These are phyloP conservation scores for Formica aserva DNA, from an alignment of 2,888 invertebrate species.

Conservation along the genomic window DNA sequence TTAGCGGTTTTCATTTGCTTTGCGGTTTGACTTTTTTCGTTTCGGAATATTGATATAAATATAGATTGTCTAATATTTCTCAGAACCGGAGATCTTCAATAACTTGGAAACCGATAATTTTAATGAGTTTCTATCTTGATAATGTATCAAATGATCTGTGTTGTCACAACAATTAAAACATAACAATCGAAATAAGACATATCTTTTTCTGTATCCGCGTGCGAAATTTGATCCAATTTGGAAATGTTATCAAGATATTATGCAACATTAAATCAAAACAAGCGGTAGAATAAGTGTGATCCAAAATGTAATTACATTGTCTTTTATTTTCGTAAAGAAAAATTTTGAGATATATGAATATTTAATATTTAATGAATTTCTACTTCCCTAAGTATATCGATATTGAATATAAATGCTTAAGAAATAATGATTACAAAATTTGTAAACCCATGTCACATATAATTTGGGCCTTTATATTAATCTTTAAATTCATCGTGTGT, in stretches of 20 bases:
- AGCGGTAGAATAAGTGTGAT: background rate
- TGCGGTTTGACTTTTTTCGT: background rate
- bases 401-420: background rate
- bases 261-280: background rate
- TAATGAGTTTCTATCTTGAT: background rate
- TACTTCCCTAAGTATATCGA: background rate
- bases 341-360: background rate
- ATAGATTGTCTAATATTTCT: background rate
- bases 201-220: background rate
- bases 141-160: background rate
- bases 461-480: background rate
- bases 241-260: background rate
- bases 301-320: background rate
- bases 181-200: background rate
- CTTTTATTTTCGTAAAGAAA: background rate
- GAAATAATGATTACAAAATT: background rate
- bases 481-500: background rate
- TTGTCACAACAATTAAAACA: background rate
- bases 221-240: background rate
- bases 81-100: background rate
- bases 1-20: constrained; percentile 80
- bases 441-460: background rate
- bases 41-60: background rate
- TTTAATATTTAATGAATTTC: background rate
- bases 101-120: constrained; percentile 4